These are phyloP conservation scores for Pogonomyrmex barbatus DNA, from an alignment of 1,140 invertebrate genomes.

Conservation along the genomic window DNA sequence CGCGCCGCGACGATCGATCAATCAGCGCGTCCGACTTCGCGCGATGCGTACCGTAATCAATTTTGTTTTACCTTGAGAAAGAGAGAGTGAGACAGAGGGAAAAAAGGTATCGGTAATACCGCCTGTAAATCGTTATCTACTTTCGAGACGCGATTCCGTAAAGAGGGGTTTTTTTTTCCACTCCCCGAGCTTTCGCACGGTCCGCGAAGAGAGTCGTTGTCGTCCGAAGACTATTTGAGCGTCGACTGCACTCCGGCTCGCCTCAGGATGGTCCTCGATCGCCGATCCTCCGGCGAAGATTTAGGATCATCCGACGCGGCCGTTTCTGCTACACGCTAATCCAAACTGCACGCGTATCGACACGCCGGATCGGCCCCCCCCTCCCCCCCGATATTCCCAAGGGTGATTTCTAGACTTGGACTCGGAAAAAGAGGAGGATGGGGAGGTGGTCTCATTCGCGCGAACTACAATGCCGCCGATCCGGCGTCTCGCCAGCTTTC, in stretches of 20 bases:
- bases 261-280: slow-evolving; percentile 56
- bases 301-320: slow-evolving; percentile 59
- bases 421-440: slow-evolving; percentile 12
- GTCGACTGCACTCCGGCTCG: slow-evolving; percentile 50
- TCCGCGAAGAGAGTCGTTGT: slow-evolving; percentile 16
- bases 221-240: slow-evolving; percentile 54
- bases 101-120: neutral
- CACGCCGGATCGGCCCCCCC: slow-evolving; percentile 43
- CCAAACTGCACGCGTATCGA: slow-evolving; percentile 65
- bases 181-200: neutral
- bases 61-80: slow-evolving; percentile 35
- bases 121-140: neutral
- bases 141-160: too few relatives aligned
- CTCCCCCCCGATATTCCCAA: neutral
- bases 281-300: neutral
- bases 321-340: slow-evolving; percentile 74
- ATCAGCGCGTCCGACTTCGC: slow-evolving; percentile 57
- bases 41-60: slow-evolving; percentile 63
- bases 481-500: slow-evolving; percentile 68
- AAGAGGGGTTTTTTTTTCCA: neutral
- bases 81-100: too few relatives aligned
- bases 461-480: neutral
- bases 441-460: neutral
- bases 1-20: slow-evolving; percentile 65
- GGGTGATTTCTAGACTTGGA: slow-evolving; percentile 13